Percentiles rank a stretch among this genome's conserved stretches.
phyloP scores from a whole-genome alignment of 2,797 vertebrate genomes.

The Rachycentron canadum region DNA sequence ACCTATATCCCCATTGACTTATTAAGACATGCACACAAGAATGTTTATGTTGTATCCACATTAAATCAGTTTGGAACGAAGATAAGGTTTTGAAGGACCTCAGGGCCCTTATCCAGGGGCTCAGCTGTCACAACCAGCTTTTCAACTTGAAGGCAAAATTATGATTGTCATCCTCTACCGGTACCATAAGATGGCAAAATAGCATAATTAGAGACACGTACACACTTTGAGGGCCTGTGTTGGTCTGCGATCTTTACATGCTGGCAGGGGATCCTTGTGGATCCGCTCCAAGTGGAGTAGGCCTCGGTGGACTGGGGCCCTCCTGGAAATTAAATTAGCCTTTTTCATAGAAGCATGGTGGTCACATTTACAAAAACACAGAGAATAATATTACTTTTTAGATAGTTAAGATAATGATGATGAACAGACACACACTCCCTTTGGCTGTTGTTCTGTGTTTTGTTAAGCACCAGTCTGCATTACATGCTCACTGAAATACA shows the following conservation, averaged over 20 bases:
- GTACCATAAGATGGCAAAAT: conserved; percentile 40
- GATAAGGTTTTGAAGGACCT: conserved; percentile 61
- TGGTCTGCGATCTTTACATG: conserved; percentile 75
- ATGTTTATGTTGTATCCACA: conserved; percentile 67
- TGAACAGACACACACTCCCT: conserved; percentile 48
- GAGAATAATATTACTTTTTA: conserved; percentile 68
- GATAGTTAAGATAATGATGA: conserved; percentile 70
- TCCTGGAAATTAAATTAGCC: conserved; percentile 85
- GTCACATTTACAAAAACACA: conserved; percentile 67
- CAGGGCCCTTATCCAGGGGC: conserved; percentile 44
- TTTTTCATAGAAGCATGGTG: conserved; percentile 70
- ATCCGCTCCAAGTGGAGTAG: conserved; percentile 67
- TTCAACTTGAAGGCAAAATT: conserved; percentile 53
- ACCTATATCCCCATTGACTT: conserved; percentile 63
- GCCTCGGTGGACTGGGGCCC: conserved; percentile 68
- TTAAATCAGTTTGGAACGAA: conserved; percentile 61
- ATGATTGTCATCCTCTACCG: conserved; percentile 51
- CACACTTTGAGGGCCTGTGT: conserved; percentile 23
- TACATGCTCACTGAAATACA: conserved; percentile 43
- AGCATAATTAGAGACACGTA: conserved; percentile 21
- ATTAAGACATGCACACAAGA: conserved; percentile 64
- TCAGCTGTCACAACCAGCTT: conserved; percentile 48
- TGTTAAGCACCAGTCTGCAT: conserved; percentile 48
- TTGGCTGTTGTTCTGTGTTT: conserved; percentile 56
- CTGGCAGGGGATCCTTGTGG: conserved; percentile 72